Evolutionary conservation across 2,797 vertebrate genomes (phyloP).

Genomic region (Bryconaethiops microstoma): DNA sequence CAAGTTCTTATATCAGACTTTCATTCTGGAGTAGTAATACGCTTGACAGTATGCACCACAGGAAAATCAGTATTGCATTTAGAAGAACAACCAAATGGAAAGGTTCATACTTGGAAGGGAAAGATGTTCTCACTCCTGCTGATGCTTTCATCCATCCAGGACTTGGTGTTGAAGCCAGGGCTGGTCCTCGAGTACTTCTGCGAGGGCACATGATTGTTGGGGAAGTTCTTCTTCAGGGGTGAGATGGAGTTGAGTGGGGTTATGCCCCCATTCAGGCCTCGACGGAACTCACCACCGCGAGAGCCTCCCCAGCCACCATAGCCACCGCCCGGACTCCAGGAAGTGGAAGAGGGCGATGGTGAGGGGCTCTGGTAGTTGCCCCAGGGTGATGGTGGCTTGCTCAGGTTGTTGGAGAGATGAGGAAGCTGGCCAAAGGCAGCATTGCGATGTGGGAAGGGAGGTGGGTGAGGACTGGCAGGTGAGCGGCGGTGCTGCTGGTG

Average conservation of each 20-base stretch:
- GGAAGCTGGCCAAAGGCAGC: constrained; percentile 96
- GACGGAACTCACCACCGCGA: constrained; percentile 95
- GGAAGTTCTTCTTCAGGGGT: constrained; percentile 98
- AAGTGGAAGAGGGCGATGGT: constrained; percentile 91
- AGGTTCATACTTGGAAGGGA: constrained; percentile 92
- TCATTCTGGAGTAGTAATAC: constrained; percentile 47
- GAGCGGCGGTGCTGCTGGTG: constrained; percentile 98
- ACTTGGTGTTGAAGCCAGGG: constrained; percentile 95
- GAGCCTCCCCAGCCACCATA: constrained; percentile 97
- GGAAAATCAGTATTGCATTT: not conserved
- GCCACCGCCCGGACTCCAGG: constrained; percentile 95
- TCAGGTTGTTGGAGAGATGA: constrained; percentile 97
- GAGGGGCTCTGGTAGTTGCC: constrained; percentile 98
- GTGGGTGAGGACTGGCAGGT: constrained; percentile 94
- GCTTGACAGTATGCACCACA: constrained; percentile 44
- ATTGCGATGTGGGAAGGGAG: constrained; percentile 80
- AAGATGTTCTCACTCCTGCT: constrained; percentile 96
- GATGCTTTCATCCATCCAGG: constrained; percentile 97
- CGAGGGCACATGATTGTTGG: constrained; percentile 95
- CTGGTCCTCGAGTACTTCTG: constrained; percentile 97
- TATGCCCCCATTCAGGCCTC: constrained; percentile 95
- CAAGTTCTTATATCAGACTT: constrained; percentile 65
- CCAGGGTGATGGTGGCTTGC: constrained; percentile 97
- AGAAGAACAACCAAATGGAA: constrained; percentile 1
- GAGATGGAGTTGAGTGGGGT: constrained; percentile 98